Percentiles rank a stretch among this genome's conserved stretches.
These are phyloP conservation scores for Troides helena DNA, from an alignment of 2,888 invertebrate genomes.

Conservation along the genomic window DNA sequence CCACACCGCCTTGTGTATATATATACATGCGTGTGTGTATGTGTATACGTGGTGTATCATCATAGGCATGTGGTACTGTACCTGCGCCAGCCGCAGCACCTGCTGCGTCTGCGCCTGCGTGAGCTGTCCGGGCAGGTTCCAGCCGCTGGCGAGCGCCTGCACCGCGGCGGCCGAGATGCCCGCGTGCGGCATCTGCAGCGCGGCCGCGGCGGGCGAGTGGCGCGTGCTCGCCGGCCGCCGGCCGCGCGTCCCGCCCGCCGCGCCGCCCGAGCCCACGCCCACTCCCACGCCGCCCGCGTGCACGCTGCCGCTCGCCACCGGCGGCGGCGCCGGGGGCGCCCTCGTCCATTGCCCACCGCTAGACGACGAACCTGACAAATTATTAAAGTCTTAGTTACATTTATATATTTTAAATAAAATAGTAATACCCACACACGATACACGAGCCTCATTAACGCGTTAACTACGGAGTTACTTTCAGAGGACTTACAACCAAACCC, in stretches of 20 bases:
- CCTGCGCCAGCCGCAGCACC: conserved; percentile 75
- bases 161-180: conserved; percentile 68
- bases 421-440: no score
- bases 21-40: no score
- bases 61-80: conserved; percentile 32
- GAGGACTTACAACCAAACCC: no score
- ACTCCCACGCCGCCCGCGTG: conserved; percentile 44
- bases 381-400: no score
- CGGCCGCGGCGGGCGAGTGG: conserved; percentile 55
- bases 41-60: no score
- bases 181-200: conserved; percentile 68
- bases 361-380: conserved; percentile 54
- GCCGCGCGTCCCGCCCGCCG: conserved; percentile 54
- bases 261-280: conserved; percentile 40
- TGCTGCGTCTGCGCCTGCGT: conserved; percentile 76
- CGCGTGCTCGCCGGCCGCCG: conserved; percentile 57
- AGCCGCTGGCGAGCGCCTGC: conserved; percentile 70
- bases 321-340: conserved; percentile 87
- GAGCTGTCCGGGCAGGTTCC: conserved; percentile 54
- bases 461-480: no score
- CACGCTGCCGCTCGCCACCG: conserved; percentile 44
- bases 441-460: no score
- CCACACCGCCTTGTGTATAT: no score
- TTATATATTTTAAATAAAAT: no score
- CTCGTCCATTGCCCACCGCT: conserved; percentile 88